Conservation (phyloP, 2,797 vertebrate species). For the Gila robusta region DNA sequence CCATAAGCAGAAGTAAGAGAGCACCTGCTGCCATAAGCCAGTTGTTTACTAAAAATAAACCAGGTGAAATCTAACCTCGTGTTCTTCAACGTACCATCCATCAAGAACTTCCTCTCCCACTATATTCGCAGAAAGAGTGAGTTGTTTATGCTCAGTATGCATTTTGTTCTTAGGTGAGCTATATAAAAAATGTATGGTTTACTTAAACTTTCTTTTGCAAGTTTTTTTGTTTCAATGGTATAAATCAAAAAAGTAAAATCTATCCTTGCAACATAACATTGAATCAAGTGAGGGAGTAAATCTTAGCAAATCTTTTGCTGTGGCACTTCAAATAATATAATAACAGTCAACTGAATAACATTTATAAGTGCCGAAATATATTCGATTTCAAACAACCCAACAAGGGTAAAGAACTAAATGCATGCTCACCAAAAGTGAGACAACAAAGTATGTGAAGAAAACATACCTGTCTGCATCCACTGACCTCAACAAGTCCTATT, state of each 20-base stretch:
- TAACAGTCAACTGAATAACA: background rate
- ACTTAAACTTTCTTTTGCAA: background rate
- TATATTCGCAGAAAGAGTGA: background rate
- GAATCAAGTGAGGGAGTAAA: background rate
- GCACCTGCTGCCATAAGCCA: slow-evolving; percentile 84
- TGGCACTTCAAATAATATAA: background rate
- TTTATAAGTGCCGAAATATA: background rate
- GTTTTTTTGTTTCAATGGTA: background rate
- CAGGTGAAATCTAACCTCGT: slow-evolving; percentile 50
- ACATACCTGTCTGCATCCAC: background rate
- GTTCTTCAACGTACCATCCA: slow-evolving; percentile 25
- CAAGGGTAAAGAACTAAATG: background rate
- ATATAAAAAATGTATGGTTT: background rate
- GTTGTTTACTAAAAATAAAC: slow-evolving; percentile 66
- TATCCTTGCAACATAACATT: background rate
- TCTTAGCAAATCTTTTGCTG: background rate
- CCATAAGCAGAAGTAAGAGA: slow-evolving; percentile 90
- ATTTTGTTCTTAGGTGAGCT: background rate
- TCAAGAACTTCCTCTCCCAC: background rate
- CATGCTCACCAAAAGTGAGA: background rate
- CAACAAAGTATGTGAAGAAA: background rate
- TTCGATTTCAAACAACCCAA: background rate
- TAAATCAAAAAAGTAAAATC: background rate
- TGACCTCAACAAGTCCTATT: background rate
- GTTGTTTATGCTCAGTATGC: background rate